Base-by-base conservation (phyloP, 1,140 invertebrate genomes). In the Caenorhabditis latens region DNA sequence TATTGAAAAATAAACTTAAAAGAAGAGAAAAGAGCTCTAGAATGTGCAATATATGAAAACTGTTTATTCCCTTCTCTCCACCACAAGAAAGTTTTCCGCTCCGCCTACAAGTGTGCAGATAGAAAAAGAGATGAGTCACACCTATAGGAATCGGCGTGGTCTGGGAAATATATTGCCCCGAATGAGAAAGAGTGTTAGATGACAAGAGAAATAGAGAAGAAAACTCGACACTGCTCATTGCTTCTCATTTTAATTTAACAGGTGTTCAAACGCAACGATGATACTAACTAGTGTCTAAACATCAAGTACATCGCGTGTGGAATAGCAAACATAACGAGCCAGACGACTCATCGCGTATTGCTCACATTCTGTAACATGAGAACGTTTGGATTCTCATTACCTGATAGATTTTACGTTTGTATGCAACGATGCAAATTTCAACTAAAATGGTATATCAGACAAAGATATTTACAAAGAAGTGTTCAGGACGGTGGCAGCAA, bases 281-380 rank as follows among this genome's bases (percentile, higher is more conserved):
- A 79, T 24, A 79, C 71, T 79, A 79, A 79, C 71, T 24, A 79
- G 71, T 79, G 71, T 50, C 71, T 50, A 50, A 50, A 79, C 21
- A 79, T 50, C 65, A 71, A 46, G 65, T 71, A 71, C 65, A 71
- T 71, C 40, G 65, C 19, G 65, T 71, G 65, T 71, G 65, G 40
- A 71, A n/a, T 71, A 43, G 40, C 42, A 71, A 71, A 32, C 9
- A 63, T 14, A 11, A 63, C 19, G 24, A 63, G 21, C 8, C 21
- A 14, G 16, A 4, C 40, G 16, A 43, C 16, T 65, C 16, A 8
- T 8, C 21, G 24, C 32, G 32, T 65, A 24, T 53, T 53, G 9
- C 55, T 58, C 55, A 14, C 0, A 32, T 32, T 14, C 14, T 58
- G 55, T 58, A 58, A 58, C n/a, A 1, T 32, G 0, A 32, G 32